A percentile compares a stretch with the other conserved stretches of the same genome.
These are phyloP conservation scores for Penaeus japonicus DNA, from an alignment of 1,140 invertebrate genomes.

Conservation along the genomic window DNA sequence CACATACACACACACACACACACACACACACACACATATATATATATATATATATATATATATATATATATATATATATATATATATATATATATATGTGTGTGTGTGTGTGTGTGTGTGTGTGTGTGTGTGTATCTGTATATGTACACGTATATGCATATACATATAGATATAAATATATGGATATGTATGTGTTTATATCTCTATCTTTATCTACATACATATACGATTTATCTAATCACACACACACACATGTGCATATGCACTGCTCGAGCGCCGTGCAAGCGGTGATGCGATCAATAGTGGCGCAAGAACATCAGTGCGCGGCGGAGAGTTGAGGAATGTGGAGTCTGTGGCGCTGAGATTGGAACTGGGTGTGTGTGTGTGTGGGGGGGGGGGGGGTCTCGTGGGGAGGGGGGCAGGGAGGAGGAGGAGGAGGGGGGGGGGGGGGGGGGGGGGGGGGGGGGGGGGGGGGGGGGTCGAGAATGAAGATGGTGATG, in stretches of 20 bases:
- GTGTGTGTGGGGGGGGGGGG: too few relatives aligned
- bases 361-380: background rate
- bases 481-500: too few relatives aligned
- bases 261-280: too few relatives aligned
- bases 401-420: too few relatives aligned
- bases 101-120: background rate
- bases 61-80: background rate
- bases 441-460: too few relatives aligned
- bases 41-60: background rate
- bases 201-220: background rate
- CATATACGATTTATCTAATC: background rate
- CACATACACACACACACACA: background rate
- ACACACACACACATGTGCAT: too few relatives aligned
- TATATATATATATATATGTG: background rate
- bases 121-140: conserved; percentile 6
- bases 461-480: too few relatives aligned
- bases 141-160: background rate
- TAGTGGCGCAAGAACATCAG: too few relatives aligned
- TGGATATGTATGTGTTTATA: conserved; percentile 1
- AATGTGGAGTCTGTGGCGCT: background rate
- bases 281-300: too few relatives aligned
- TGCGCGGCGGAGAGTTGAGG: too few relatives aligned
- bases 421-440: too few relatives aligned
- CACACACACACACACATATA: background rate
- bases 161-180: background rate